phyloP scores from a whole-genome alignment of 2,888 invertebrate species.

The Polydrusus tereticollis region DNA sequence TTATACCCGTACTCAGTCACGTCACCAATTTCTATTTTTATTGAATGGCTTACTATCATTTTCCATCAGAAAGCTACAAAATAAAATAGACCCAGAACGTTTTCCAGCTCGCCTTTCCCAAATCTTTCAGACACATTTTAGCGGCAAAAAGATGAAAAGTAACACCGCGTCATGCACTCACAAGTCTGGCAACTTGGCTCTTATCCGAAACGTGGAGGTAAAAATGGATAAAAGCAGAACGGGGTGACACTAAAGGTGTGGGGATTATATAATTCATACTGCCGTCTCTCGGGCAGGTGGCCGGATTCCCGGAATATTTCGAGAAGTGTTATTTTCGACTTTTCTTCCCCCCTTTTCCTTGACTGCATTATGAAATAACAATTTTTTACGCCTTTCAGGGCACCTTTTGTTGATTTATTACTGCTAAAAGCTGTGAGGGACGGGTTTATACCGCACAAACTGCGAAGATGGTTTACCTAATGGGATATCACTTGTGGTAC shows the following conservation, averaged over 20 bases:
- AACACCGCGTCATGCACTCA: conserved; percentile 25
- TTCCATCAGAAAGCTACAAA: background rate
- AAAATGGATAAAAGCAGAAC: conserved; percentile 45
- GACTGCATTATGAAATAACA: conserved; percentile 33
- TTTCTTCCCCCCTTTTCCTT: conserved; percentile 18
- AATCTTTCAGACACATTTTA: conserved; percentile 30
- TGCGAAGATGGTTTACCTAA: background rate
- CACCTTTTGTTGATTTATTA: conserved; percentile 24
- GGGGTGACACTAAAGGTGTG: conserved; percentile 44
- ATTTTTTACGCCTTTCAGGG: conserved; percentile 35
- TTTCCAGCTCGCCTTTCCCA: background rate
- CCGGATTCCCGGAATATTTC: conserved; percentile 46
- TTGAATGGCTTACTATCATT: too few species aligned
- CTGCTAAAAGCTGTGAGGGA: conserved; percentile 1
- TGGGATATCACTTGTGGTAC: background rate
- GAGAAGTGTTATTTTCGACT: conserved; percentile 35
- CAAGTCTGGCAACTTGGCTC: conserved; percentile 40
- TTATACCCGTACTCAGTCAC: too few species aligned
- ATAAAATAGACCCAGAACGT: background rate
- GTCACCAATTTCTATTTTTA: too few species aligned
- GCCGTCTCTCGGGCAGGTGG: conserved; percentile 39
- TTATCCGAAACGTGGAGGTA: conserved; percentile 41
- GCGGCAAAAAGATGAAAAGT: conserved; percentile 43
- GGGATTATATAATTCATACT: conserved; percentile 47
- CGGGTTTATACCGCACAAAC: background rate